Evolutionary conservation across 2,797 vertebrate species (phyloP), one percentile per base, ranked within the genome.

Genomic region (Chanos chanos): DNA sequence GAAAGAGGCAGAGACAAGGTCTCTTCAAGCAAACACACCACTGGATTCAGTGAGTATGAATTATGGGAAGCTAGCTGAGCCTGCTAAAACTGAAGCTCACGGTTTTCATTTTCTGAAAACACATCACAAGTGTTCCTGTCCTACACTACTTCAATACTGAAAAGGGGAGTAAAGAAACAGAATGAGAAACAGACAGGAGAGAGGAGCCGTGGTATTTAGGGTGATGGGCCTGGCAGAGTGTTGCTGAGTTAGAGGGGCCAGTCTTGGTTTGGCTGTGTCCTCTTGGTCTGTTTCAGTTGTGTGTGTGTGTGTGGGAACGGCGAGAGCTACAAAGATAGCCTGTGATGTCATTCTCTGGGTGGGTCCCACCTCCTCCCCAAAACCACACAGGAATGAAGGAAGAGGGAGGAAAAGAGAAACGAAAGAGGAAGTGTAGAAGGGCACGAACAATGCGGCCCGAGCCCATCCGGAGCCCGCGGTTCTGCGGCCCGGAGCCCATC

Each of bases 401-500:
- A 55, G 37, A 34, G 13, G 7, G 25, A 70, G 44, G 30, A 61
- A 62, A 36, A 47, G 22, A 45, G 25, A 69, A 66, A 69, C 7
- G 19, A 63, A 40, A 68, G 69, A 56, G 65, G 61, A 69, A 47
- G 43, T 40, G 15, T 12, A 63, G 41, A 34, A 24, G 13, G 4
- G 61, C 52, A 33, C 28, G 39, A 64, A 64, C 39, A 70, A 66
- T 63, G 59, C 34, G 39, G 34, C 18, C 22, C 8, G 36, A 41
- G 61, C n/a, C 5, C 44, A n/a, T n/a, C 18, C 9, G 33, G n/a
- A 37, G 40, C n/a, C 28, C 36, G 33, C 5, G 3, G 41, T 21
- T 22, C 8, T 28, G 15, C 4, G 4, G 2, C 30, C 3, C 49
- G 27, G 21, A 25, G 21, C 25, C 19, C 3, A 37, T 18, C 47